Conservation (phyloP, 2,797 vertebrate genomes). For the Danio jaintianensis region DNA sequence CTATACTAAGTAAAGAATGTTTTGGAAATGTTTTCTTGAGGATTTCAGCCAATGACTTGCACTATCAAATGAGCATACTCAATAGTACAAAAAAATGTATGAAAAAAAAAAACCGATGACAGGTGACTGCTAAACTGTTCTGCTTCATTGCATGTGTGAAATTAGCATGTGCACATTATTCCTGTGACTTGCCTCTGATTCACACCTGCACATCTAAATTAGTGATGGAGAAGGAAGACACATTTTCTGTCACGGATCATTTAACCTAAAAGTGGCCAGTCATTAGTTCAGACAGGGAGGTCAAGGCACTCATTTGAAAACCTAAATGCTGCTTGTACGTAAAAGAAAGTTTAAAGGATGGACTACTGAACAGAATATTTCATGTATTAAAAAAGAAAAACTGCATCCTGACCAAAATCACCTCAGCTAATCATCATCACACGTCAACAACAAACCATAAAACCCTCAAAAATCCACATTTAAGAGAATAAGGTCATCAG, state of each 20-base stretch:
- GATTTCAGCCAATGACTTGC: no score
- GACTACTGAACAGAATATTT: background rate
- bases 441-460: background rate
- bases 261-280: constrained; percentile 29
- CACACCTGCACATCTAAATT: constrained; percentile 20
- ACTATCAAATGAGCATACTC: no score
- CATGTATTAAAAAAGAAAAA: background rate
- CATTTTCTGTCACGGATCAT: background rate
- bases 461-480: background rate
- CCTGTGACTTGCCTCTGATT: constrained; percentile 1
- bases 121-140: background rate
- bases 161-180: background rate
- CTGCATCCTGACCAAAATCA: background rate
- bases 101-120: background rate
- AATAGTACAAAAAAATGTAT: background rate
- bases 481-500: background rate
- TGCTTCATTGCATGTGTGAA: background rate
- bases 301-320: background rate
- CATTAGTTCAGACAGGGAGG: constrained; percentile 22
- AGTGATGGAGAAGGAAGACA: constrained; percentile 1
- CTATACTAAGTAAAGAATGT: no score
- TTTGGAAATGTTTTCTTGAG: no score
- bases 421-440: background rate
- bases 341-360: background rate
- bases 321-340: constrained; percentile 3